phyloP scores from a whole-genome alignment of 2,888 invertebrate genomes.

The Ophion ventricosus region DNA sequence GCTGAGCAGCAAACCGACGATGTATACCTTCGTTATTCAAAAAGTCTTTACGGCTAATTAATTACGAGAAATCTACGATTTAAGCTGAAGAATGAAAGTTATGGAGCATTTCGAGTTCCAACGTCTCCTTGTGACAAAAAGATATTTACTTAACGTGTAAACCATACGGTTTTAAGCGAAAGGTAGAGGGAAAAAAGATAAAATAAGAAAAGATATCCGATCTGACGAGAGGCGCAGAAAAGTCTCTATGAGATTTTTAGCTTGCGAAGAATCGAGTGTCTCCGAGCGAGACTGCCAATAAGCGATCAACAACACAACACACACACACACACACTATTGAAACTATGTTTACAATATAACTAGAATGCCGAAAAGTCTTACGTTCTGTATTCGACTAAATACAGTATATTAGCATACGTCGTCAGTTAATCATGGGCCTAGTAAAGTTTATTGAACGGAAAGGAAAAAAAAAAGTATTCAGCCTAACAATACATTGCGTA shows the following conservation, averaged over 20 bases:
- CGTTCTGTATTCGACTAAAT: conserved; percentile 42
- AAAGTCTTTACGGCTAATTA: conserved; percentile 35
- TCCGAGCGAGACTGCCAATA: conserved; percentile 46
- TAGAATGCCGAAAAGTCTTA: conserved; percentile 36
- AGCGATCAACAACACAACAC: conserved; percentile 32
- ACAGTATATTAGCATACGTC: conserved; percentile 28
- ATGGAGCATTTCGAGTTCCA: conserved; percentile 28
- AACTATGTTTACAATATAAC: conserved; percentile 31
- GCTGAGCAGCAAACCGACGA: conserved; percentile 37
- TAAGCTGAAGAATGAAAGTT: conserved; percentile 32
- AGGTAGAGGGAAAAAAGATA: background rate
- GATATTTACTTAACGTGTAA: conserved; percentile 45
- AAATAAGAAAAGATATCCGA: conserved; percentile 9
- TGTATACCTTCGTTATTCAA: conserved; percentile 37
- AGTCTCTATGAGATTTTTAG: conserved; percentile 48
- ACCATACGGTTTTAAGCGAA: background rate
- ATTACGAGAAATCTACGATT: conserved; percentile 13
- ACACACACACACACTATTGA: background rate
- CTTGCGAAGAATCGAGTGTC: conserved; percentile 32
- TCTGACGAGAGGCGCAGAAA: conserved; percentile 16
- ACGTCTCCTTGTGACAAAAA: conserved; percentile 47
- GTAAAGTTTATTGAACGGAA: conserved; percentile 3
- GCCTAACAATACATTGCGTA: conserved; percentile 31
- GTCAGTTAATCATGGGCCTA: conserved; percentile 44
- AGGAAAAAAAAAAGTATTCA: conserved; percentile 50